Percentiles rank a stretch among this genome's conserved stretches.
These are phyloP conservation scores for Erinaceus europaeus DNA, from an alignment of 2,113 vertebrate species.

Conservation along the genomic window DNA sequence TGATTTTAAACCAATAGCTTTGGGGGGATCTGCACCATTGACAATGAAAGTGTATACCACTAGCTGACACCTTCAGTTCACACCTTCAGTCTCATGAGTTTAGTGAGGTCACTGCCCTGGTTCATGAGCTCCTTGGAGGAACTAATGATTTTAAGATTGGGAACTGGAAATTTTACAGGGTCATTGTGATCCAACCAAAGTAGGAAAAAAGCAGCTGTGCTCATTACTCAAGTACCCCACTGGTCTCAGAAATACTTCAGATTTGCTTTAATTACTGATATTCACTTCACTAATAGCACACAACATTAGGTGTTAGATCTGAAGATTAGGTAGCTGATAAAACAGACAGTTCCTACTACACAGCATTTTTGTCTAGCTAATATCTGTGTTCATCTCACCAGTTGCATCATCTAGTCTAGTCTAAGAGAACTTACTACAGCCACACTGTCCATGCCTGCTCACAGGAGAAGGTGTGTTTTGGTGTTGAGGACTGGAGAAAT, in stretches of 20 bases:
- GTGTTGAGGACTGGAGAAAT: neutral
- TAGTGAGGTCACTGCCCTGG: neutral
- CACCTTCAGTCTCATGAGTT: neutral
- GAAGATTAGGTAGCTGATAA: neutral
- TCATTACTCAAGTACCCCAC: neutral
- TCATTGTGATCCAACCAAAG: neutral
- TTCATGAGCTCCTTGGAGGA: neutral
- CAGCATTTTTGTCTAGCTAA: neutral
- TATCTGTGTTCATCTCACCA: neutral
- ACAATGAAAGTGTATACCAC: neutral
- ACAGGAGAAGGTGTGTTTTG: neutral
- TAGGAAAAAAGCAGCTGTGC: neutral
- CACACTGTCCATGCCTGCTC: too few relatives aligned
- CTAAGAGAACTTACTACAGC: neutral
- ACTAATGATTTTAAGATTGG: neutral
- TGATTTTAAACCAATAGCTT: neutral
- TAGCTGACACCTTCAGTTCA: neutral
- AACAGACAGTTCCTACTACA: neutral
- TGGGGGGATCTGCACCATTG: neutral
- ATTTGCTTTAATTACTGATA: neutral
- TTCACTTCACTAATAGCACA: neutral
- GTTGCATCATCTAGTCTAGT: neutral
- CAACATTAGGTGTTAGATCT: neutral
- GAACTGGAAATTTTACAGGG: neutral
- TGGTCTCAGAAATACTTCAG: neutral